These are phyloP conservation scores for Lysiphlebus fabarum DNA, from an alignment of 1,140 invertebrate genomes.

Conservation along the genomic window DNA sequence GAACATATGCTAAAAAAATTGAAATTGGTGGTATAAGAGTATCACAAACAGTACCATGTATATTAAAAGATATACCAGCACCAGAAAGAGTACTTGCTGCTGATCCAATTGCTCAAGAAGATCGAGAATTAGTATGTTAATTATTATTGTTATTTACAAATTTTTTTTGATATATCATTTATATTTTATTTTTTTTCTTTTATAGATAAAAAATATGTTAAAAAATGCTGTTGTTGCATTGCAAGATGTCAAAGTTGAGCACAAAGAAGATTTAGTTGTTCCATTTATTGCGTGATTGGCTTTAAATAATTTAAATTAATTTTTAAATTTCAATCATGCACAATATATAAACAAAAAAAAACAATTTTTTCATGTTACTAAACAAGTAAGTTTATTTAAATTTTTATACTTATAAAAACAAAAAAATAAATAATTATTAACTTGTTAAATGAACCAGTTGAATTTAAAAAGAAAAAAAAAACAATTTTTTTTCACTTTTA, in stretches of 20 bases:
- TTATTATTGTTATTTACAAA: background rate
- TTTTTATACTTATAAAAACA: no score
- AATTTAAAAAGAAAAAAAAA: no score
- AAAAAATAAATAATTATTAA: no score
- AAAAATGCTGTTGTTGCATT: slow-evolving; percentile 67
- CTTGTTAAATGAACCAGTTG: no score
- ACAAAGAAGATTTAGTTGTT: slow-evolving; percentile 78
- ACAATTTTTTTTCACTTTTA: no score
- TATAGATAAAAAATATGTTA: slow-evolving; percentile 64
- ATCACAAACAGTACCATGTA: slow-evolving; percentile 46
- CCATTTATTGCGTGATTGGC: slow-evolving; percentile 61
- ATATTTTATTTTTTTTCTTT: slow-evolving; percentile 40
- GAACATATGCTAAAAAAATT: slow-evolving; percentile 65
- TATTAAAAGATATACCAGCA: slow-evolving; percentile 60
- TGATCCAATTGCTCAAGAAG: slow-evolving; percentile 54
- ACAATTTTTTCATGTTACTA: no score
- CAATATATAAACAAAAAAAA: background rate
- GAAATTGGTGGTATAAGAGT: slow-evolving; percentile 53
- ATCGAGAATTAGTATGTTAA: slow-evolving; percentile 58
- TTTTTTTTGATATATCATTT: slow-evolving; percentile 16
- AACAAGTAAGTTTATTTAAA: no score
- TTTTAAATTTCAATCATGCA: background rate
- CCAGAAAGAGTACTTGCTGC: slow-evolving; percentile 59
- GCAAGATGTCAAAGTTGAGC: slow-evolving; percentile 70
- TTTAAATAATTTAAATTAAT: background rate